Percentiles rank a stretch among this genome's conserved stretches.
Evolutionary conservation across 2,888 invertebrate species (phyloP).

Genomic region (Drosophila paranaensis): DNA sequence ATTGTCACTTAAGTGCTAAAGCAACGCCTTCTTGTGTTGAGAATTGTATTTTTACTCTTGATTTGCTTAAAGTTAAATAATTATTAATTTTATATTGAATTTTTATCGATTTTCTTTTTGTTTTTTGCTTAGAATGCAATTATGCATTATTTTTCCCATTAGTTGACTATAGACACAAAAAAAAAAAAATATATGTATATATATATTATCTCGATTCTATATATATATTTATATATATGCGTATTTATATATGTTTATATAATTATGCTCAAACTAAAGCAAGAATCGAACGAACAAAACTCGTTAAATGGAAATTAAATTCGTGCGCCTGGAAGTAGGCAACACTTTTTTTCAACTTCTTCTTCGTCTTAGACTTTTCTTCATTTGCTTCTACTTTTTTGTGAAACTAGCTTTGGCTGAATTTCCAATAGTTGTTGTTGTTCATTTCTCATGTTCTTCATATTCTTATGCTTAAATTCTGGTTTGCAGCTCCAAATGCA

Average conservation of each 20-base stretch:
- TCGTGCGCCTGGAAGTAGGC: slow-evolving; percentile 10
- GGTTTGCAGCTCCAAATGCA: slow-evolving; percentile 78
- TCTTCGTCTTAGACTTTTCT: not conserved
- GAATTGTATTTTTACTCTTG: slow-evolving; percentile 19
- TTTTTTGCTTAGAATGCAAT: slow-evolving; percentile 20
- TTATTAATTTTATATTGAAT: slow-evolving; percentile 25
- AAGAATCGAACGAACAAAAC: slow-evolving; percentile 19
- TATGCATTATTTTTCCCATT: slow-evolving; percentile 31
- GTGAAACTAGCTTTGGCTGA: slow-evolving; percentile 4
- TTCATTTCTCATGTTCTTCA: slow-evolving; percentile 11
- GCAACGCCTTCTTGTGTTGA: slow-evolving; percentile 25
- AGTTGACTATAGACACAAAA: slow-evolving; percentile 20
- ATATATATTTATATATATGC: not conserved
- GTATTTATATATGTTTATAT: slow-evolving; percentile 6
- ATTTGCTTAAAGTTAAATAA: slow-evolving; percentile 41
- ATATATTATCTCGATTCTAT: not conserved
- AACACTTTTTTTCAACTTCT: slow-evolving; percentile 13
- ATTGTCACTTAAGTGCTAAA: slow-evolving; percentile 32
- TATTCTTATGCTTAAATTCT: slow-evolving; percentile 55
- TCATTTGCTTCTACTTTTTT: not conserved
- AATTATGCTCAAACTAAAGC: slow-evolving; percentile 7
- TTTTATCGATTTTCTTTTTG: slow-evolving; percentile 1
- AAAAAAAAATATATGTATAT: not conserved
- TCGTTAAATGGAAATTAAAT: slow-evolving; percentile 13
- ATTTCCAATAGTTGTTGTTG: slow-evolving; percentile 6